Evolutionary conservation across 2,888 invertebrate genomes (phyloP).

Genomic region (Agrilus cyanescens): DNA sequence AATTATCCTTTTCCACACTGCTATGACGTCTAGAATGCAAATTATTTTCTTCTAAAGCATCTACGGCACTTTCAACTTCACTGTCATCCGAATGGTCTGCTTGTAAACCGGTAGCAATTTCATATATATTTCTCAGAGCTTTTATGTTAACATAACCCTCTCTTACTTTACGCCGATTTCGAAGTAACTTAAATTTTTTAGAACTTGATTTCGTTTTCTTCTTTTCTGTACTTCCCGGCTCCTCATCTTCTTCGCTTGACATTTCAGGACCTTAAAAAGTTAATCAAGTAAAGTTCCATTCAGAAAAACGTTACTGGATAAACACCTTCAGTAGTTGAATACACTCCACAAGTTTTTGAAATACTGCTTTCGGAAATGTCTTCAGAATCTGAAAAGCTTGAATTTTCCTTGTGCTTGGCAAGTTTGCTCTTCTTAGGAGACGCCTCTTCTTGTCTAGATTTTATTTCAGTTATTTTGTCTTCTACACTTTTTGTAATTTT

Average conservation of each 20-base stretch:
- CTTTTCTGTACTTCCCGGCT: not conserved
- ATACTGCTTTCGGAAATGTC: slow-evolving; percentile 37
- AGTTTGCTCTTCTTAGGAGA: slow-evolving; percentile 20
- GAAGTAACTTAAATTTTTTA: slow-evolving; percentile 4
- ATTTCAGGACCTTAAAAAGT: slow-evolving; percentile 32
- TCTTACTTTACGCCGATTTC: slow-evolving; percentile 2
- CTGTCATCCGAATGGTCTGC: slow-evolving; percentile 22
- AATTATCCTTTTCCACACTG: not conserved
- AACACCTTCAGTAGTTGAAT: slow-evolving; percentile 33
- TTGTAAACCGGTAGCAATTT: slow-evolving; percentile 28
- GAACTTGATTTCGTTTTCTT: slow-evolving; percentile 4
- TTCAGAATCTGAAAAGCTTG: slow-evolving; percentile 55
- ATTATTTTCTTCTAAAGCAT: slow-evolving; percentile 25
- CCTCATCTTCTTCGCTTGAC: slow-evolving; percentile 32
- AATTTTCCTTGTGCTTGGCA: slow-evolving; percentile 44
- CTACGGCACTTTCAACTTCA: slow-evolving; percentile 30
- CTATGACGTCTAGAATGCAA: not conserved
- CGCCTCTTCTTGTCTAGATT: slow-evolving; percentile 32
- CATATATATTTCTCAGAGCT: slow-evolving; percentile 26
- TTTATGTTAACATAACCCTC: slow-evolving; percentile 15
- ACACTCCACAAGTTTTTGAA: slow-evolving; percentile 31
- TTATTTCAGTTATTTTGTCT: slow-evolving; percentile 59
- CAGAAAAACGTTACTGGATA: not conserved
- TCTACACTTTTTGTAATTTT: slow-evolving; percentile 69
- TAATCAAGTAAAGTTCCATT: not conserved